A percentile compares a stretch with the other conserved stretches of the same genome.
Evolutionary conservation across 2,888 invertebrate species (phyloP).

Genomic region (Eurois occulta): DNA sequence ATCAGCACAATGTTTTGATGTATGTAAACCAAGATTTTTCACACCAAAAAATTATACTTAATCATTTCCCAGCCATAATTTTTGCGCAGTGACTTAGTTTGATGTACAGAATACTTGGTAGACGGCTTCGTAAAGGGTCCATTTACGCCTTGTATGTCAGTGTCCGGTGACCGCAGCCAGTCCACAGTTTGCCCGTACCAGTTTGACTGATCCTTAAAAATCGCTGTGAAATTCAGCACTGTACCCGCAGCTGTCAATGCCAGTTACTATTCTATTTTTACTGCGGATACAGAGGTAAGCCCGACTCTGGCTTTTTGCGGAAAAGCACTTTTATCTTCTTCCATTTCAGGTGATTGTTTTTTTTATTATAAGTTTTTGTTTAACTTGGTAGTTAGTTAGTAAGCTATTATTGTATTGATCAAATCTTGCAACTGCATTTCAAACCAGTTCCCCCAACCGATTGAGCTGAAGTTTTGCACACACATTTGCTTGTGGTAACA

Average conservation of each 20-base stretch:
- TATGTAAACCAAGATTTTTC: background rate
- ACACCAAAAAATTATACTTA: too few relatives aligned
- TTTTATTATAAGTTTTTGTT: background rate
- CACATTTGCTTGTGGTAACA: background rate
- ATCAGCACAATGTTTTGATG: background rate
- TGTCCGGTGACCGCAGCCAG: background rate
- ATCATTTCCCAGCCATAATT: background rate
- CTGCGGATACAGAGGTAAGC: conserved; percentile 1
- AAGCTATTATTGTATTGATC: background rate
- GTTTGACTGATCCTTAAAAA: background rate
- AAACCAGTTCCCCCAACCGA: background rate
- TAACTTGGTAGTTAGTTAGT: background rate
- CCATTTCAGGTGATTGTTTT: background rate
- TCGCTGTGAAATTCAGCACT: conserved; percentile 7
- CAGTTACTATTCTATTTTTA: conserved; percentile 40
- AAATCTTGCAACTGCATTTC: background rate
- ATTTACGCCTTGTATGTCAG: background rate
- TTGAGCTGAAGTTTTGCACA: background rate
- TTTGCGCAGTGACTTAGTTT: too few relatives aligned
- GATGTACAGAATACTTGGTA: background rate
- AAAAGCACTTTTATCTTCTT: conserved; percentile 10
- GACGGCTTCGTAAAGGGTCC: background rate
- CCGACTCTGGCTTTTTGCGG: background rate
- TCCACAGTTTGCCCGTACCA: background rate
- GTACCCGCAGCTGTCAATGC: conserved; percentile 33